Conservation (phyloP, 2,113 vertebrate species). For the Psittacula cyanocephala region DNA sequence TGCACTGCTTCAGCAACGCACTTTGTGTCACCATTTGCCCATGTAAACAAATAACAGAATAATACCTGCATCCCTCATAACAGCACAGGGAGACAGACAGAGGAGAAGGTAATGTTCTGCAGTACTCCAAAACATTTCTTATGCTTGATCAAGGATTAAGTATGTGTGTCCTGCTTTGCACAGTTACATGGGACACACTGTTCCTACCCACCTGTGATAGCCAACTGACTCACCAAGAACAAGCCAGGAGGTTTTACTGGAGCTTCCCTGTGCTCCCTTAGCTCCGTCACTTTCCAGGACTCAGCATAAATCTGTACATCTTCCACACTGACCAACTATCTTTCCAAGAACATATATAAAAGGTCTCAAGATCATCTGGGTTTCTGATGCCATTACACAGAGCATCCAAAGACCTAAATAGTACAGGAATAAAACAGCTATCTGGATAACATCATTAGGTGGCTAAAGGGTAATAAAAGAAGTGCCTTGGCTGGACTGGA, state of each 20-base stretch:
- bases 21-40: not conserved
- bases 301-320: not conserved
- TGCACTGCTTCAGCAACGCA: not conserved
- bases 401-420: not conserved
- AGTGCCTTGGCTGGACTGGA: not conserved
- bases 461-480: not conserved
- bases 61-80: not conserved
- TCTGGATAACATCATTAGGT: not conserved
- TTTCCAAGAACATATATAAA: not conserved
- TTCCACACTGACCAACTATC: not conserved
- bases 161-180: not conserved
- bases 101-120: not conserved
- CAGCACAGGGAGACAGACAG: not conserved
- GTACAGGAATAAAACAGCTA: not conserved
- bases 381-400: not conserved
- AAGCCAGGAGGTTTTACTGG: not conserved
- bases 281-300: not conserved
- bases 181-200: not conserved
- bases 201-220: not conserved
- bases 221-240: not conserved
- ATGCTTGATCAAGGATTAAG: not conserved
- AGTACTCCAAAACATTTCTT: not conserved
- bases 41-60: not conserved
- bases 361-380: not conserved
- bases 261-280: not conserved